A percentile compares a stretch with the other conserved stretches of the same genome.
Conservation (phyloP, 1,140 invertebrate genomes). For the Panulirus ornatus region DNA sequence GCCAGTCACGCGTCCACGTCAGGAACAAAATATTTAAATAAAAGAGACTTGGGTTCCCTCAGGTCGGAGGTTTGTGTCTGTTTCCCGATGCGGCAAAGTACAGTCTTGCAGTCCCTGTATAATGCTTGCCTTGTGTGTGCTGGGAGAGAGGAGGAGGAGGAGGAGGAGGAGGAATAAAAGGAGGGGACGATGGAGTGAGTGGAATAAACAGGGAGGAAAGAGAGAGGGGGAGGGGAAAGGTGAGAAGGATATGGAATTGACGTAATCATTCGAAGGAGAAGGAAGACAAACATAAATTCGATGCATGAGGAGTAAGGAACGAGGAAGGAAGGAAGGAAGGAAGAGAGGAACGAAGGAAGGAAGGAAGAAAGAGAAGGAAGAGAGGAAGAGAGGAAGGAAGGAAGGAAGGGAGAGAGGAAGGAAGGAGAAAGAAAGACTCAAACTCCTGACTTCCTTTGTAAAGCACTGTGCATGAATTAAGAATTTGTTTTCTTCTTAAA, state of each 20-base stretch:
- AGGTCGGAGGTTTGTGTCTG: no score
- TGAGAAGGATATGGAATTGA: neutral
- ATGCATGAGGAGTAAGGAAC: neutral
- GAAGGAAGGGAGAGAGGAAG: neutral
- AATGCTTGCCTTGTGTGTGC: no score
- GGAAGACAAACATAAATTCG: neutral
- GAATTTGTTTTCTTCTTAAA: no score
- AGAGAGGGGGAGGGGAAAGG: neutral
- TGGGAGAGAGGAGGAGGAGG: constrained; percentile 10
- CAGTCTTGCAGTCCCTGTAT: no score
- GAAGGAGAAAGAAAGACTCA: neutral
- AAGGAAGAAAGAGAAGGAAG: neutral
- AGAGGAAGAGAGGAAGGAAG: neutral
- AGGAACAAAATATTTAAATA: no score
- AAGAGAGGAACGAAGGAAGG: neutral
- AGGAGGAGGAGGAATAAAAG: neutral
- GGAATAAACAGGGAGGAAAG: neutral
- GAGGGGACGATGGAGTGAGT: neutral
- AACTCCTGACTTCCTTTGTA: no score
- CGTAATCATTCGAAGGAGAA: no score
- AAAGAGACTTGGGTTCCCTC: no score
- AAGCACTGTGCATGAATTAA: no score
- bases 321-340: neutral
- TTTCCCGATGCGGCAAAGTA: no score
- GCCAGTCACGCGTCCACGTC: no score